These are phyloP conservation scores for Palythoa caribaeorum DNA, from an alignment of 92 coral and sea anemone genomes.

Conservation along the genomic window DNA sequence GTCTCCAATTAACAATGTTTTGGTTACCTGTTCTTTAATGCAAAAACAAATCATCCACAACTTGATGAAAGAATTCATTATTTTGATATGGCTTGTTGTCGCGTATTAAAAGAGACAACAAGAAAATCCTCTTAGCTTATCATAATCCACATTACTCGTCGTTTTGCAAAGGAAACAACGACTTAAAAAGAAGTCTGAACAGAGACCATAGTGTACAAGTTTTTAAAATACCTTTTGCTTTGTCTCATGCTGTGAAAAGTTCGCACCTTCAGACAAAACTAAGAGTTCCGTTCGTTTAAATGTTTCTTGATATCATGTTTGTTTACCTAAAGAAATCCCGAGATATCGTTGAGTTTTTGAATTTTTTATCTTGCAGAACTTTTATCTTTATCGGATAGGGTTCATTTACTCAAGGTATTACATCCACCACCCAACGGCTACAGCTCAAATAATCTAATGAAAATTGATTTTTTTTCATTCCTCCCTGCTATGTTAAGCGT, in stretches of 20 bases:
- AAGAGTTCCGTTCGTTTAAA: conserved; percentile 41
- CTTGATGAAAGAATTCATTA: conserved; percentile 73
- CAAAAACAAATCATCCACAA: conserved; percentile 70
- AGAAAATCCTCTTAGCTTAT: conserved; percentile 9
- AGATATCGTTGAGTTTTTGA: conserved; percentile 35
- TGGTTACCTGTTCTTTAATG: conserved; percentile 73
- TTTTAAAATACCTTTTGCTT: conserved; percentile 8
- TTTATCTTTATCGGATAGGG: conserved; percentile 9
- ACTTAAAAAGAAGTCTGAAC: background rate
- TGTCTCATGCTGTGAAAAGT: conserved; percentile 41
- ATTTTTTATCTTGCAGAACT: conserved; percentile 13
- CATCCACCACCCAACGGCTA: background rate
- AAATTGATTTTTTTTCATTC: background rate
- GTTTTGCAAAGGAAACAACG: background rate
- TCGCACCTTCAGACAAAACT: conserved; percentile 51
- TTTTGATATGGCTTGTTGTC: conserved; percentile 53
- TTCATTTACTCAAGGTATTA: background rate
- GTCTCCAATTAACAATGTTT: conserved; percentile 73
- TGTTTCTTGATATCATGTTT: conserved; percentile 54
- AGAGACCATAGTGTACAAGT: background rate
- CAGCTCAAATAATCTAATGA: background rate
- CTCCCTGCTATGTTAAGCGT: background rate
- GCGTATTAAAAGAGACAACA: background rate
- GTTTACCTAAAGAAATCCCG: conserved; percentile 20
- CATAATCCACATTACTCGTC: background rate